Evolutionary conservation across 2,888 invertebrate genomes (phyloP), one percentile per base, ranked within the genome.

Genomic region (Aphrophora alni): DNA sequence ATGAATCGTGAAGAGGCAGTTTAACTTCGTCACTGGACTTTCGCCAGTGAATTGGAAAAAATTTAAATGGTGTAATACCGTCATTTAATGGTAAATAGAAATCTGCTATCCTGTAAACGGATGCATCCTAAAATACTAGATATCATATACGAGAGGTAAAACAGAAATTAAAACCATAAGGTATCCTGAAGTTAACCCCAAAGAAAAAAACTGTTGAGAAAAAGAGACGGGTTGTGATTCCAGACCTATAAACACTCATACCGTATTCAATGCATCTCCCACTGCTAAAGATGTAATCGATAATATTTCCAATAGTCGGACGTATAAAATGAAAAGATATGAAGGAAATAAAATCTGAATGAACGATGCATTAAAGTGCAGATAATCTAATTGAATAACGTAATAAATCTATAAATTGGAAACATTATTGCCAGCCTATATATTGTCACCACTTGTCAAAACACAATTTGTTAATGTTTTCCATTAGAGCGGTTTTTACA

Each of bases 361-460:
- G 59, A 59, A 59, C 59, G 21, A 59, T 59, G 59, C 59, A 59
- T 59, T 59, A 21, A 21, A 59, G 21, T 59, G 59, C 59, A 21
- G 21, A n/a, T 21, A 59, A 59, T 21, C 21, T 59, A 59, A 59
- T 59, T 59, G 59, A 59, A 59, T 59, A 21, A 5, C 4, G 21
- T 14, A 21, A 21, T 59, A 59, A 59, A 59, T 59, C 59, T 21
- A 21, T 21, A 21, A 59, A 59, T n/a, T 21, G 59, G 59, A 21
- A 59, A 59, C 59, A 59, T 59, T 59, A 59, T 59, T 59, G 12
- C 59, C 59, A 59, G 59, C 59, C 59, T 59, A 59, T 59, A 59
- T 59, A 59, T 59, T 59, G 59, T 8, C 1, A 14, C 21, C 12
- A 59, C 59, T 59, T 59, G 59, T 59, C 59, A 21, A 59, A 59